Percentiles rank a stretch among this genome's conserved stretches.
Conservation (phyloP, 2,113 vertebrate species). For the Notechis scutatus region DNA sequence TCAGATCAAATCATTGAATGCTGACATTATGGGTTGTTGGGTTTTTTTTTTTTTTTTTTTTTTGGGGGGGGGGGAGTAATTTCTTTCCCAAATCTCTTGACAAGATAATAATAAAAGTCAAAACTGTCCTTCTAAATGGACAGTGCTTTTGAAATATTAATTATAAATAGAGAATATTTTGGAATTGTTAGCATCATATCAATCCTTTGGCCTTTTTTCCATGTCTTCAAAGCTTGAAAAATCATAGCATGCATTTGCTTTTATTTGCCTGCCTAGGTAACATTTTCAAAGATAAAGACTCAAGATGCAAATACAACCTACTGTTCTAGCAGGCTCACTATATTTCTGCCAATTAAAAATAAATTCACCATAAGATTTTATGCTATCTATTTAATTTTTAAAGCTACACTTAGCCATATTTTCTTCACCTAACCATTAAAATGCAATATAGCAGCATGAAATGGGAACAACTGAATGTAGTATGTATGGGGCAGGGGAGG, state of each 20-base stretch:
- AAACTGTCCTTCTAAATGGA: background rate
- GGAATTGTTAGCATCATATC: background rate
- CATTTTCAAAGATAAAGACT: background rate
- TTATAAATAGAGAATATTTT: background rate
- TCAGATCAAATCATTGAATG: background rate
- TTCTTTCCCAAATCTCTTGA: background rate
- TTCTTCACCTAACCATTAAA: slow-evolving; percentile 1
- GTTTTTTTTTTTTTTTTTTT: no score
- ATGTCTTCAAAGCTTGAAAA: background rate
- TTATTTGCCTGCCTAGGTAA: background rate
- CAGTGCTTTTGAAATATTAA: background rate
- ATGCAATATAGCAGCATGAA: slow-evolving; percentile 3
- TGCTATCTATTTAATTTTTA: slow-evolving; percentile 21
- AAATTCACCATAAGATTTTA: background rate
- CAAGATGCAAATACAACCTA: slow-evolving; percentile 1
- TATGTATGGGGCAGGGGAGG: background rate
- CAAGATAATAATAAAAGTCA: background rate
- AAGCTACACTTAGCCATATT: background rate
- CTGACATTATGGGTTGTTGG: background rate
- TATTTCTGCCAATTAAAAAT: slow-evolving; percentile 7
- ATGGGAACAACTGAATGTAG: slow-evolving; percentile 17
- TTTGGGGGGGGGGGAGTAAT: no score
- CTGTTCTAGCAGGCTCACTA: background rate
- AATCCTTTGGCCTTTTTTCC: background rate
- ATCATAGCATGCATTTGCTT: background rate